phyloP scores from a whole-genome alignment of 2,113 vertebrate genomes.

The Austrofundulus limnaeus region DNA sequence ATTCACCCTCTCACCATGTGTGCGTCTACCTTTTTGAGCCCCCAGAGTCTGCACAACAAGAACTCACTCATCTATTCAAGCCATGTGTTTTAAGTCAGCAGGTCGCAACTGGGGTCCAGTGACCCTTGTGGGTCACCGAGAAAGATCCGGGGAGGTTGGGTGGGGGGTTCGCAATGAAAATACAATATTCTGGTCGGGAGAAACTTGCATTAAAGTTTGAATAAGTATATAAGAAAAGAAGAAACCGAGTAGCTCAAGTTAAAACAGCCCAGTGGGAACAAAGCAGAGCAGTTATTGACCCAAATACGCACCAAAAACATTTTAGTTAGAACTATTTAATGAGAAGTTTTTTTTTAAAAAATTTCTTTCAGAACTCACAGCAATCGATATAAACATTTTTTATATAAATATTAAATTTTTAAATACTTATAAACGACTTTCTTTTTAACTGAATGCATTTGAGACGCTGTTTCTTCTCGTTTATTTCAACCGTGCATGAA shows the following conservation, averaged over 20 bases:
- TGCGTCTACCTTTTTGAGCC: conserved; percentile 11
- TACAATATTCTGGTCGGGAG: not conserved
- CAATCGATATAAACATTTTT: not conserved
- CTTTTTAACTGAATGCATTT: too few species aligned
- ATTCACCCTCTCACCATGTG: too few species aligned
- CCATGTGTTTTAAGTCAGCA: conserved; percentile 64
- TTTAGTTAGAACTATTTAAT: conserved; percentile 3
- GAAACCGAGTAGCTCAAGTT: too few species aligned
- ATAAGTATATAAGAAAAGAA: not conserved
- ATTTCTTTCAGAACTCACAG: too few species aligned
- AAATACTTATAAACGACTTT: not conserved
- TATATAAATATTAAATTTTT: not conserved
- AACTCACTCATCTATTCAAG: conserved; percentile 41
- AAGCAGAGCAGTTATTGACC: conserved; percentile 8
- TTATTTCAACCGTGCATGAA: too few species aligned
- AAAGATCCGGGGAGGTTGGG: conserved; percentile 4
- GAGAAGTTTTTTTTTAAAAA: not conserved
- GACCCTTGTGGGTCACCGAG: conserved; percentile 47
- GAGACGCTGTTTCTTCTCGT: too few species aligned
- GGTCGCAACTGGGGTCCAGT: conserved; percentile 41
- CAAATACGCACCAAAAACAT: not conserved
- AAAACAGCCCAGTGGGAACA: too few species aligned
- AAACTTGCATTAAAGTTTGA: not conserved
- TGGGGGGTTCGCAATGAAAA: conserved; percentile 23
- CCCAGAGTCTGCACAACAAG: conserved; percentile 31